Evolutionary conservation across 2,888 invertebrate genomes (phyloP).

Genomic region (Linyphia triangularis): DNA sequence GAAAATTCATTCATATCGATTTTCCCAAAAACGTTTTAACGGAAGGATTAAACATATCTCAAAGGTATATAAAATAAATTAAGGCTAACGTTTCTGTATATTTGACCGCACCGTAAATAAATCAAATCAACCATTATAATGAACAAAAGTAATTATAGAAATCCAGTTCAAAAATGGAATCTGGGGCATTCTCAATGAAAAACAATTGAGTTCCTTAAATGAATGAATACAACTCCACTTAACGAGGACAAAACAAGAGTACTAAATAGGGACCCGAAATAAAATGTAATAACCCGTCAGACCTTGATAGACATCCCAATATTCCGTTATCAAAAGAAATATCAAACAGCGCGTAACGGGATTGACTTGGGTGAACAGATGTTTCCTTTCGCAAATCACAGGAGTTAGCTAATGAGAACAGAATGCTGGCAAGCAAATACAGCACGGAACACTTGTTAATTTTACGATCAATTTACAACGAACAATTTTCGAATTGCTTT

Average conservation of each 20-base stretch:
- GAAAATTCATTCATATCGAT: too few species aligned
- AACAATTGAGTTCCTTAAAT: background rate
- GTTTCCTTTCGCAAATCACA: background rate
- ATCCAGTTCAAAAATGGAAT: background rate
- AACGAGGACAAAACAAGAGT: background rate
- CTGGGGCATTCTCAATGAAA: background rate
- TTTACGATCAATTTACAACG: background rate
- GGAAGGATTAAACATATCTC: too few species aligned
- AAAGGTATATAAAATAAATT: too few species aligned
- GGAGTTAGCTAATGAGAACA: background rate
- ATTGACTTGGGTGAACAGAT: background rate
- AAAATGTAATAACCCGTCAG: background rate
- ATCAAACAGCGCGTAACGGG: background rate
- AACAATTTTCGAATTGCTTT: background rate
- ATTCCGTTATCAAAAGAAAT: constrained; percentile 4
- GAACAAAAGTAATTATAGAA: background rate
- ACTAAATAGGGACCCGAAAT: background rate
- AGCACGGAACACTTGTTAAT: background rate
- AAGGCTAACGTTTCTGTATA: too few species aligned
- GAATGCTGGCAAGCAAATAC: background rate
- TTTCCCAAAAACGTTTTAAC: too few species aligned
- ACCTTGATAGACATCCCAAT: background rate
- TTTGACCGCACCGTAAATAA: too few species aligned
- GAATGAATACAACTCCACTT: background rate
- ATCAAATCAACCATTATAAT: too few species aligned